Evolutionary conservation across 2,888 invertebrate genomes (phyloP).

Genomic region (Eurytoma californica): DNA sequence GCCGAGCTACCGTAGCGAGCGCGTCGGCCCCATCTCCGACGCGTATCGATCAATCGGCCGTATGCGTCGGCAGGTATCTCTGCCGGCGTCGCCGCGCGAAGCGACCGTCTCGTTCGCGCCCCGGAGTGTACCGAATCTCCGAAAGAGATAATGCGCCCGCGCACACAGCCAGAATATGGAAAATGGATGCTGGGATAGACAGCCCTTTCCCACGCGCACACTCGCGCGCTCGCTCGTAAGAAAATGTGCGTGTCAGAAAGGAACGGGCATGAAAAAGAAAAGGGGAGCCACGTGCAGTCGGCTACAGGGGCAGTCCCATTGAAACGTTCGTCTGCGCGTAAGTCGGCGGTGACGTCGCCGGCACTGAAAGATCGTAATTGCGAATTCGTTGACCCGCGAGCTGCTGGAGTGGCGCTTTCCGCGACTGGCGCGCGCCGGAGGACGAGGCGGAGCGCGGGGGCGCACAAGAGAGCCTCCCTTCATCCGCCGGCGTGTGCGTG

Average conservation of each 20-base stretch:
- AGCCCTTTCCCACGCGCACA: neutral
- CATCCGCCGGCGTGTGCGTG: neutral
- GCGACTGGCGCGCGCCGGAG: constrained; percentile 45
- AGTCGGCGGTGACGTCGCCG: constrained; percentile 56
- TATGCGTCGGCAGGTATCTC: neutral
- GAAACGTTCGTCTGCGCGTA: neutral
- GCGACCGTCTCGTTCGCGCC: too few relatives aligned
- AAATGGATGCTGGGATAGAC: too few relatives aligned
- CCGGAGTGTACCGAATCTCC: neutral
- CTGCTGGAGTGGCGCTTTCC: constrained; percentile 65
- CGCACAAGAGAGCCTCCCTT: constrained; percentile 2
- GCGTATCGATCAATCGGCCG: constrained; percentile 32
- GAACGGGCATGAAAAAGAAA: neutral
- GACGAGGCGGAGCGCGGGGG: constrained; percentile 10
- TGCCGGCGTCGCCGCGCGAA: neutral
- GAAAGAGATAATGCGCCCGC: neutral
- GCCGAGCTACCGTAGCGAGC: neutral
- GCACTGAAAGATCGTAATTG: constrained; percentile 70
- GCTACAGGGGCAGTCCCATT: neutral
- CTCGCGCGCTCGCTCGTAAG: neutral
- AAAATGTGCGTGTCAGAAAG: too few relatives aligned
- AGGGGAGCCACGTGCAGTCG: neutral
- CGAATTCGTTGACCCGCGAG: constrained; percentile 72
- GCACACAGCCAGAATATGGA: neutral
- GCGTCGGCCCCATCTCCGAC: neutral